Conservation (phyloP, 2,113 vertebrate genomes). For the Hippolais icterina region DNA sequence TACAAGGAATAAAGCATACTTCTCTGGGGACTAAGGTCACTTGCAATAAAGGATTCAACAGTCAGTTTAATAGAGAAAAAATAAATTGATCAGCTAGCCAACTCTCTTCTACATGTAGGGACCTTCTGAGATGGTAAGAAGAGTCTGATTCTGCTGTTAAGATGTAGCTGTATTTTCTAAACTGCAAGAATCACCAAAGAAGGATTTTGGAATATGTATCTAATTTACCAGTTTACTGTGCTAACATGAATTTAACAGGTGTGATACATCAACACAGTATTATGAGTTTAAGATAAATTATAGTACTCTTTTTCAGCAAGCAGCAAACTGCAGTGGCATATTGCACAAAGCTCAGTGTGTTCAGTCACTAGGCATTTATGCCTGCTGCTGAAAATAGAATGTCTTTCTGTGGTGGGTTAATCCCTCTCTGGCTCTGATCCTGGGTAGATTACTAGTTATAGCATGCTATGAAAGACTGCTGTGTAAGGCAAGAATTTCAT, state of each 20-base stretch:
- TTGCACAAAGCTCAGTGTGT: slow-evolving; percentile 50
- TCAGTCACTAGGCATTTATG: slow-evolving; percentile 70
- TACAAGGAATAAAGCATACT: neutral
- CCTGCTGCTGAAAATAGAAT: slow-evolving; percentile 75
- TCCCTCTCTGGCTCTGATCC: slow-evolving; percentile 75
- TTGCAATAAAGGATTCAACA: neutral
- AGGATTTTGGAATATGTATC: neutral
- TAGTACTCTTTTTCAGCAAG: slow-evolving; percentile 9
- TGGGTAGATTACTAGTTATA: slow-evolving; percentile 74
- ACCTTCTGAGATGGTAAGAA: neutral
- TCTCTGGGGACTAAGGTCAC: neutral
- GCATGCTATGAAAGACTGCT: slow-evolving; percentile 55
- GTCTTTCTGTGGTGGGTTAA: slow-evolving; percentile 78
- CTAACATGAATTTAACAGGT: neutral
- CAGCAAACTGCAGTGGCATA: neutral
- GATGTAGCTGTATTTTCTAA: neutral
- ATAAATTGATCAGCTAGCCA: neutral
- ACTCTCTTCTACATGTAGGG: neutral
- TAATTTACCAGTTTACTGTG: neutral
- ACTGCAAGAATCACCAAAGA: neutral
- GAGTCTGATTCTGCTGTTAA: neutral
- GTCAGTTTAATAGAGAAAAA: neutral
- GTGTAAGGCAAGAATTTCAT: slow-evolving; percentile 55
- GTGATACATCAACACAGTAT: neutral
- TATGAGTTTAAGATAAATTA: neutral